phyloP scores from a whole-genome alignment of 2,888 invertebrate species.

The Drosophila hawaiiensis region DNA sequence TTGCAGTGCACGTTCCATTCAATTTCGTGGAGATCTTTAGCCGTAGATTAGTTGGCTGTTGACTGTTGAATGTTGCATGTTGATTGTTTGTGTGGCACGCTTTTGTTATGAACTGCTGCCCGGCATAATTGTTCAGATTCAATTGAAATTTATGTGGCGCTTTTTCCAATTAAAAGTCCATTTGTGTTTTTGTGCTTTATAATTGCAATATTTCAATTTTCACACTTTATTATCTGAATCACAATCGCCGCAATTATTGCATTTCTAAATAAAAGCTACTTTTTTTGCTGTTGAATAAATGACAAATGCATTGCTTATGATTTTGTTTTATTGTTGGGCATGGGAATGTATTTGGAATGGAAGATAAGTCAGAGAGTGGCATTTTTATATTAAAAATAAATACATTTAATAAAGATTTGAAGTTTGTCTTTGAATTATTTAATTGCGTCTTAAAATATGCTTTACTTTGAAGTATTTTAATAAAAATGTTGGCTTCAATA shows the following conservation, averaged over 20 bases:
- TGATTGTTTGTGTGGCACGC: conserved; percentile 35
- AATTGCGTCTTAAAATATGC: not conserved
- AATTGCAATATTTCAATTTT: conserved; percentile 19
- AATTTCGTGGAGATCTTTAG: conserved; percentile 22
- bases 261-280: not conserved
- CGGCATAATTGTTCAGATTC: conserved; percentile 64
- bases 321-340: not conserved
- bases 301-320: not conserved
- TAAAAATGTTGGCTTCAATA: not conserved
- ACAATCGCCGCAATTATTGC: not conserved
- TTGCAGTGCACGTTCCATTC: conserved; percentile 29
- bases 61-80: conserved; percentile 1
- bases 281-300: not conserved
- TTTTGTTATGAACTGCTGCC: conserved; percentile 58
- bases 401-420: not conserved
- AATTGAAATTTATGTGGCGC: conserved; percentile 60
- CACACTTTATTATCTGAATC: conserved; percentile 12
- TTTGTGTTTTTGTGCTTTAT: conserved; percentile 25
- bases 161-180: conserved; percentile 23
- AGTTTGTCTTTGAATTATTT: not conserved
- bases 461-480: not conserved
- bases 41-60: conserved; percentile 19
- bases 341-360: not conserved
- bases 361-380: not conserved
- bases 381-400: not conserved